Evolutionary conservation across 2,113 vertebrate species (phyloP).

Genomic region (Terrapene triunguis): DNA sequence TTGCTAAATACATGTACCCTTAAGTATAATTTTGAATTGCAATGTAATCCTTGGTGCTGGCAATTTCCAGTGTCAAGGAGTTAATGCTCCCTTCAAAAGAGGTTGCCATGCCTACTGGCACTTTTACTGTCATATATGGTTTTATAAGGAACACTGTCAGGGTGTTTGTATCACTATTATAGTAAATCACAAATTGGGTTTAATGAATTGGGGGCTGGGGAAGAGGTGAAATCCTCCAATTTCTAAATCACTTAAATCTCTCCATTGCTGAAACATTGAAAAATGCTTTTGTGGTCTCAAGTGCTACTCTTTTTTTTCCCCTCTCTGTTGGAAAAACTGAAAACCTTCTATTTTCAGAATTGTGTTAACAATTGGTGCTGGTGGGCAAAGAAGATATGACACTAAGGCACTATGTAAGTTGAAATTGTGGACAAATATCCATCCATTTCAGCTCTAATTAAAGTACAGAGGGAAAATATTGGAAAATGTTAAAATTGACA

Average conservation of each 20-base stretch:
- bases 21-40: constrained; percentile 82
- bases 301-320: constrained; percentile 64
- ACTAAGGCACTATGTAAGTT: constrained; percentile 47
- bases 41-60: constrained; percentile 88
- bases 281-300: constrained; percentile 78
- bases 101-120: constrained; percentile 86
- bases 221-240: constrained; percentile 62
- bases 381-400: constrained; percentile 68
- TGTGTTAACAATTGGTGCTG: constrained; percentile 23
- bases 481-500: constrained; percentile 49
- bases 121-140: constrained; percentile 85
- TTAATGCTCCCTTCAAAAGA: constrained; percentile 83
- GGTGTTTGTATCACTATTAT: constrained; percentile 79
- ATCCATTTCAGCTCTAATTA: constrained; percentile 66
- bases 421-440: constrained; percentile 67
- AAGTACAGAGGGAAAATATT: constrained; percentile 31
- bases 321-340: constrained; percentile 18
- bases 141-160: constrained; percentile 87
- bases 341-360: background rate
- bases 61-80: constrained; percentile 82
- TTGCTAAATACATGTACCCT: constrained; percentile 83
- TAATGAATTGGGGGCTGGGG: constrained; percentile 72
- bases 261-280: constrained; percentile 76
- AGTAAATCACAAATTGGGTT: constrained; percentile 23
- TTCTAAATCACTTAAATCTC: constrained; percentile 68